Percentiles rank a stretch among this genome's conserved stretches.
phyloP scores from a whole-genome alignment of 2,888 invertebrate genomes.

The Cataglyphis rosenhaueri region DNA sequence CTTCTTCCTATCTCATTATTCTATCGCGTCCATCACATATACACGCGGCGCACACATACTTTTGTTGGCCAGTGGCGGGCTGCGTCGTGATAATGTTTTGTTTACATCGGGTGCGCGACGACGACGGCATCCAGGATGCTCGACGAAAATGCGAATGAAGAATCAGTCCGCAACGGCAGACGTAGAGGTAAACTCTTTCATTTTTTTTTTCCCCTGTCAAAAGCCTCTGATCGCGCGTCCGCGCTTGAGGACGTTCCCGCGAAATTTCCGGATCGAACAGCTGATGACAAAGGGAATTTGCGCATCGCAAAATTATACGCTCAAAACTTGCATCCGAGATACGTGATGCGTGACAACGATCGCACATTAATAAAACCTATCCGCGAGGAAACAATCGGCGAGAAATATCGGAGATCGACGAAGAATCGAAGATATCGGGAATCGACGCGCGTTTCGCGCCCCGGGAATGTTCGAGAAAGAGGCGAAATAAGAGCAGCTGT shows the following conservation, averaged over 20 bases:
- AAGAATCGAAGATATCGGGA: not conserved
- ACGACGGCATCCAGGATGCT: conserved; percentile 11
- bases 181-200: not conserved
- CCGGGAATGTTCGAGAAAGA: conserved; percentile 57
- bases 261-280: conserved; percentile 5
- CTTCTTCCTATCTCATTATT: no score
- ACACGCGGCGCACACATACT: not conserved
- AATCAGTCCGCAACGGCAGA: not conserved
- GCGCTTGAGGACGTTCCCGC: not conserved
- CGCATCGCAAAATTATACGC: not conserved
- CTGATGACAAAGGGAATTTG: conserved; percentile 7
- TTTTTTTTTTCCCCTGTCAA: not conserved
- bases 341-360: not conserved
- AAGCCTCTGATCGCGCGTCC: not conserved
- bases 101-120: conserved; percentile 61
- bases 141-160: conserved; percentile 33
- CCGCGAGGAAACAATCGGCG: not conserved
- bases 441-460: conserved; percentile 1
- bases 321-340: not conserved
- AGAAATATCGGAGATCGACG: not conserved
- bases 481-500: conserved; percentile 23
- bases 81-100: conserved; percentile 69
- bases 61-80: conserved; percentile 55
- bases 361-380: no score
- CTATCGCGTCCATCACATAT: not conserved